Evolutionary conservation across 2,888 invertebrate genomes (phyloP), one percentile per base, ranked within the genome.

Genomic region (Tolmerus cingulatus): DNA sequence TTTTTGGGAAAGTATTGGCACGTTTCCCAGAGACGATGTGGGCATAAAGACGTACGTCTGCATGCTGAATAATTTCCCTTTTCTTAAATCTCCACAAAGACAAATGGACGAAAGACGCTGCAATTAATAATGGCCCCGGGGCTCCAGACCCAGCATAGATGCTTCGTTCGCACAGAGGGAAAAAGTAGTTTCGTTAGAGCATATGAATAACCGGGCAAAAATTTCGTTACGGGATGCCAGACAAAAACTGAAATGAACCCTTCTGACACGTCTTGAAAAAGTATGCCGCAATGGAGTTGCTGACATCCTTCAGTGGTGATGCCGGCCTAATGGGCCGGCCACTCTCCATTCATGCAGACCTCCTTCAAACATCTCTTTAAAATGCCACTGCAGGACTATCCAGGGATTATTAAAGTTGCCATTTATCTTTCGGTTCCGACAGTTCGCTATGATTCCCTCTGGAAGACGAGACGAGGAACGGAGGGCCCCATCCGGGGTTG

Each of bases 361-460:
- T 85, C 57, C 85, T 85, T 85, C 46, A 85, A 85, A 43, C 74
- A 57, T 74, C 74, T 85, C 85, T 74, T 46, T 46, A 85, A 85
- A 85, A 74, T 85, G 85, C 85, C 74, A 74, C 74, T 85, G 74
- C 85, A 85, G 85, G 46, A 85, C 43, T 74, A 85, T 85, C 57
- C 76, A 0, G 12, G 37, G 78, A 87, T 87, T 87, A 85, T 87
- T 85, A 77, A 87, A 87, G 77, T 85, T 84, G 79, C 55, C 84
- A 87, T 87, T 85, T 85, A 85, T 87, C 78, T 87, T 85, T 85
- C 85, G 74, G 85, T n/a, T 85, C 85, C 43, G 85, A 74, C 74
- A 74, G 74, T 74, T 40, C 85, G 74, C 85, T 85, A 85, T 46
- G 85, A 85, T 37, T 34, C 66, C 23, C 82, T n/a, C 66, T 37